A percentile compares a stretch with the other conserved stretches of the same genome.
Evolutionary conservation across 2,888 invertebrate species (phyloP).

Genomic region (Ophion ellenae): DNA sequence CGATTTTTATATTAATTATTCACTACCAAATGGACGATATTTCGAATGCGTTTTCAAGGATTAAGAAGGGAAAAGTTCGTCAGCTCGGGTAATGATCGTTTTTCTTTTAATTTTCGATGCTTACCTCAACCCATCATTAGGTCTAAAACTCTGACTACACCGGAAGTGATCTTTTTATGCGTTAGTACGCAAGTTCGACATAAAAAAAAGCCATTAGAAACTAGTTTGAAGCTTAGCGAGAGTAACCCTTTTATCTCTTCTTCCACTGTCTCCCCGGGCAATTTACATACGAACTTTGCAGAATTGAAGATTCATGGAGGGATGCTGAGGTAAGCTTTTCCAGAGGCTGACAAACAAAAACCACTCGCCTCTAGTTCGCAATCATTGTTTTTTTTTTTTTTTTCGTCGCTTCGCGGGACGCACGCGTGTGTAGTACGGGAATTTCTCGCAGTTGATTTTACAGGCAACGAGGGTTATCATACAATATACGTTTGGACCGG

Average conservation of each 20-base stretch:
- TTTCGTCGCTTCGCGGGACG: slow-evolving; percentile 35
- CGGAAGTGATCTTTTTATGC: background rate
- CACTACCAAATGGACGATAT: slow-evolving; percentile 49
- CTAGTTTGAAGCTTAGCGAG: background rate
- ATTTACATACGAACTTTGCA: background rate
- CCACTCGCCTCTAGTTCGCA: background rate
- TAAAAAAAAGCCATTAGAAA: background rate
- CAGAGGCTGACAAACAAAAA: slow-evolving; percentile 7
- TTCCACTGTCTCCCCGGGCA: background rate
- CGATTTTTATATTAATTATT: background rate
- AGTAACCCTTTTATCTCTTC: background rate
- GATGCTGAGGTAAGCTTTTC: slow-evolving; percentile 13
- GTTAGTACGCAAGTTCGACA: background rate
- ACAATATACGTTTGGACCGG: slow-evolving; percentile 57
- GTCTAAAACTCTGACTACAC: background rate
- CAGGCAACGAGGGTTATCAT: slow-evolving; percentile 39
- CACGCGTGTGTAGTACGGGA: background rate
- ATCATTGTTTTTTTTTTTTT: slow-evolving; percentile 24
- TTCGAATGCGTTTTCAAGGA: slow-evolving; percentile 36
- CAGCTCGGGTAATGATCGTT: background rate
- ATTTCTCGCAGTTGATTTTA: background rate
- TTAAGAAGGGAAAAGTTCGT: slow-evolving; percentile 39
- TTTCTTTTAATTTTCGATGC: slow-evolving; percentile 22
- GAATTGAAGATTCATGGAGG: background rate
- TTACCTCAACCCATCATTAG: slow-evolving; percentile 46